Conservation (phyloP, 2,888 invertebrate genomes). For the Thymelicus acteon region DNA sequence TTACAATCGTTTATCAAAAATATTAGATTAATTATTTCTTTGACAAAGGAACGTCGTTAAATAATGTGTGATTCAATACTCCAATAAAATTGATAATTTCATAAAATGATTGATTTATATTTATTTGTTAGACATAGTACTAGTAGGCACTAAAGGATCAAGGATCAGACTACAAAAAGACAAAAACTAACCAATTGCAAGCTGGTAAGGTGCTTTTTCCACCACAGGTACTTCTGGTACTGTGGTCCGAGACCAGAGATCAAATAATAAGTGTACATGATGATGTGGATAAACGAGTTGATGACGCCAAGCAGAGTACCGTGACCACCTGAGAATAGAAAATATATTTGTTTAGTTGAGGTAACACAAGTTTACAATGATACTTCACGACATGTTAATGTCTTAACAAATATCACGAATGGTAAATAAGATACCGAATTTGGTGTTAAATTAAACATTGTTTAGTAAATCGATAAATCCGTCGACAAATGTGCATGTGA, state of each 20-base stretch:
- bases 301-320: conserved; percentile 93
- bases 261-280: conserved; percentile 97
- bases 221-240: conserved; percentile 96
- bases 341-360: neutral
- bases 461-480: neutral
- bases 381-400: conserved; percentile 3
- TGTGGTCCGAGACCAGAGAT: conserved; percentile 94
- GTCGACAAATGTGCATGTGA: neutral
- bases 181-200: conserved; percentile 89
- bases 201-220: conserved; percentile 96
- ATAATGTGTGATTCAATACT: too few species aligned
- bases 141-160: too few species aligned
- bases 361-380: neutral
- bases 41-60: too few species aligned
- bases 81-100: too few species aligned
- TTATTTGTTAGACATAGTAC: too few species aligned
- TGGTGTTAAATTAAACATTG: neutral
- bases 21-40: too few species aligned
- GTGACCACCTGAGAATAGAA: conserved; percentile 89
- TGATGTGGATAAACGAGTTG: conserved; percentile 94
- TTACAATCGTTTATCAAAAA: too few species aligned
- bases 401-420: neutral
- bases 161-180: neutral
- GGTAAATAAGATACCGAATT: neutral
- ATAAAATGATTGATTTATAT: too few species aligned